phyloP scores from a whole-genome alignment of 2,888 invertebrate genomes.

The Lasius platythorax region DNA sequence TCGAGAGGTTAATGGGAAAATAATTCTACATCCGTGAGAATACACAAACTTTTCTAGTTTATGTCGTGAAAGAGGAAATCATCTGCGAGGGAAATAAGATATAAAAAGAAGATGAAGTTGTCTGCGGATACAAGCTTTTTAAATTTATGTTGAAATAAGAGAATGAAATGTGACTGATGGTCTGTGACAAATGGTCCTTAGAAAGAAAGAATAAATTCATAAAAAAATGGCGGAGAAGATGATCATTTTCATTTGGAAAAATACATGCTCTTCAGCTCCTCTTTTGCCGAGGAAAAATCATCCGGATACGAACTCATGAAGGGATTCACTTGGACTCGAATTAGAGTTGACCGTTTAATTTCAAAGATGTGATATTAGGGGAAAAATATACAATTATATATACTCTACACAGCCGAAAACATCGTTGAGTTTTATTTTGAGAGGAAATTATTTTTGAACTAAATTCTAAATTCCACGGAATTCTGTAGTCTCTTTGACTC shows the following conservation, averaged over 20 bases:
- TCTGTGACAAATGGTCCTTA: too few species aligned
- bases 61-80: too few species aligned
- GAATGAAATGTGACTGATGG: background rate
- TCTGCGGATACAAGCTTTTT: background rate
- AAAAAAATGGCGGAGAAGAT: background rate
- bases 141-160: background rate
- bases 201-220: background rate
- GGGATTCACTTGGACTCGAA: background rate
- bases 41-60: background rate
- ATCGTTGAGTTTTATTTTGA: background rate
- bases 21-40: background rate
- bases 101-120: background rate
- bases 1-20: background rate
- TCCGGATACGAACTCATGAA: background rate
- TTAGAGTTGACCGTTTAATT: background rate
- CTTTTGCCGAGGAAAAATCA: background rate
- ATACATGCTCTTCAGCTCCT: background rate
- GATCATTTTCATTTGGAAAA: background rate
- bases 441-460: background rate
- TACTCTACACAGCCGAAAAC: background rate
- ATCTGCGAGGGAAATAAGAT: background rate
- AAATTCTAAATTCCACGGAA: background rate
- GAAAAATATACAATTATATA: background rate
- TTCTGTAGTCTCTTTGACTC: background rate
- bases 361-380: background rate